phyloP scores from a whole-genome alignment of 2,113 vertebrate species.

The Machaerirhynchus nigripectus region DNA sequence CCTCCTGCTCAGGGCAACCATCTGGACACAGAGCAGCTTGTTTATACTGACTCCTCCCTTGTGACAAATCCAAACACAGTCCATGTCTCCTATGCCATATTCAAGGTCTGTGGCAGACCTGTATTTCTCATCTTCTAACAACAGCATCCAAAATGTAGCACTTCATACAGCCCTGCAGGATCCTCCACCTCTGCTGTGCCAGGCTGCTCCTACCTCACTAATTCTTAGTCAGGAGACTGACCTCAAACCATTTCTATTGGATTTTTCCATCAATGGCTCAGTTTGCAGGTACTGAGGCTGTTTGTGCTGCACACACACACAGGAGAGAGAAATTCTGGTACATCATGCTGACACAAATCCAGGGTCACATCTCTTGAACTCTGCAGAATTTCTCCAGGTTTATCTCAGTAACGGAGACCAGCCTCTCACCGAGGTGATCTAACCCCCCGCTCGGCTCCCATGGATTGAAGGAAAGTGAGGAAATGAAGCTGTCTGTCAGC shows the following conservation, averaged over 20 bases:
- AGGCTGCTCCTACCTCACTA: neutral
- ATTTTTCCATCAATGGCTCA: neutral
- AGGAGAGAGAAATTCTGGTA: neutral
- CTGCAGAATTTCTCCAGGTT: neutral
- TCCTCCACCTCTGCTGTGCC: neutral
- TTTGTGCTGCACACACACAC: neutral
- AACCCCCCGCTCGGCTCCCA: neutral
- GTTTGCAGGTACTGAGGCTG: neutral
- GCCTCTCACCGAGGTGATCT: neutral
- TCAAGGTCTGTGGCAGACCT: neutral
- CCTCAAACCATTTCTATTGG: neutral
- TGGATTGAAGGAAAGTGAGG: neutral
- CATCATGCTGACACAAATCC: neutral
- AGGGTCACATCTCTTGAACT: neutral
- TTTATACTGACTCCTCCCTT: conserved; percentile 31
- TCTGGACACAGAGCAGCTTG: neutral
- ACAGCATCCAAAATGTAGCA: neutral
- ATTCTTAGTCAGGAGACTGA: neutral
- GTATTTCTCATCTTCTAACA: neutral
- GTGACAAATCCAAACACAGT: conserved; percentile 36
- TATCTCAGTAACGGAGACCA: neutral
- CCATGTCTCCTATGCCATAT: neutral
- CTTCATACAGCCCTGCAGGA: neutral
- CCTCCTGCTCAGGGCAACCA: neutral
- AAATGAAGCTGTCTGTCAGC: neutral